Conservation (phyloP, 2,113 vertebrate species). For the Manacus vitellinus region DNA sequence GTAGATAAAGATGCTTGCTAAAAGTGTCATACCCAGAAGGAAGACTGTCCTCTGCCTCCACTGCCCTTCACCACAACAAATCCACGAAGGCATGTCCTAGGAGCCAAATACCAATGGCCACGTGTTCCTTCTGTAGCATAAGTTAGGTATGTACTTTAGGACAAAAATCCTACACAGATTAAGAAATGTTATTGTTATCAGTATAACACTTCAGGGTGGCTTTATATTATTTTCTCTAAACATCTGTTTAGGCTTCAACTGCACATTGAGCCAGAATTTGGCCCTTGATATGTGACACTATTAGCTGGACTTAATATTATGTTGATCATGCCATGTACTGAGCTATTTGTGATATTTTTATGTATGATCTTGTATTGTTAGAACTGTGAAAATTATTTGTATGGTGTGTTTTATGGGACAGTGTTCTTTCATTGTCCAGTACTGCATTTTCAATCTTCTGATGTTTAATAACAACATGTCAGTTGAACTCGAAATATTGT, state of each 20-base stretch:
- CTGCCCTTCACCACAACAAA: not conserved
- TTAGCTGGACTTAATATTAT: slow-evolving; percentile 49
- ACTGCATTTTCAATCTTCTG: not conserved
- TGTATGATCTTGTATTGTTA: slow-evolving; percentile 36
- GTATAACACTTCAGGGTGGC: not conserved
- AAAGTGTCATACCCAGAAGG: not conserved
- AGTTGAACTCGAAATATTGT: not conserved
- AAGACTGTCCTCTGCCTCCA: not conserved
- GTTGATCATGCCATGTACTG: slow-evolving; percentile 17
- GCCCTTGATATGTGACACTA: slow-evolving; percentile 3
- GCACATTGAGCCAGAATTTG: slow-evolving; percentile 44
- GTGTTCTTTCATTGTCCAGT: slow-evolving; percentile 34
- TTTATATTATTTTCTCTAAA: not conserved
- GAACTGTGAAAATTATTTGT: slow-evolving; percentile 61
- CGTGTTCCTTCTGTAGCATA: not conserved
- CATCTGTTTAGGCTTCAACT: not conserved
- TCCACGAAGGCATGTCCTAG: not conserved
- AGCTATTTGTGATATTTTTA: slow-evolving; percentile 35
- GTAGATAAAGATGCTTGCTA: not conserved
- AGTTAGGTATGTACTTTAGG: not conserved
- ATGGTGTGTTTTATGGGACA: slow-evolving; percentile 25
- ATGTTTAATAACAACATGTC: not conserved
- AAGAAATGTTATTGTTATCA: not conserved
- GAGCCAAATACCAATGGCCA: not conserved
- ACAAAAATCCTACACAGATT: not conserved